These are phyloP conservation scores for Papilio elwesi DNA, from an alignment of 2,888 invertebrate species.

Conservation along the genomic window DNA sequence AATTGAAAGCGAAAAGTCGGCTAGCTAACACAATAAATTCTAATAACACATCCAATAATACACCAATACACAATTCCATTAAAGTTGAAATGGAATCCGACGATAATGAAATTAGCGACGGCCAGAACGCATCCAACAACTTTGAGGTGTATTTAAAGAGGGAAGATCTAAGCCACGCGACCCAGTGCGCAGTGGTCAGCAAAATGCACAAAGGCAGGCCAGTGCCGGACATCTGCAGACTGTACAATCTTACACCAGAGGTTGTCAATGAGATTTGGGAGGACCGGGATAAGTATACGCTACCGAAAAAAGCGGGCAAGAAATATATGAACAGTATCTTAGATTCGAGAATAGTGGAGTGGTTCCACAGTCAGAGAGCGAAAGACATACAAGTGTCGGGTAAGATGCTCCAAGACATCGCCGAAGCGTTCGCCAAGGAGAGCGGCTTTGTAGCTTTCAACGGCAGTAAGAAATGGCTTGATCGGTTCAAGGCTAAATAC, in stretches of 20 bases:
- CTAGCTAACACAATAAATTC: neutral
- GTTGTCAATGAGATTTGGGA: slow-evolving; percentile 61
- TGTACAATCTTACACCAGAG: slow-evolving; percentile 56
- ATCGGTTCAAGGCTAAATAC: slow-evolving; percentile 59
- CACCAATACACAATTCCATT: neutral
- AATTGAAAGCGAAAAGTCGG: slow-evolving; percentile 20
- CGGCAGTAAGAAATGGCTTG: slow-evolving; percentile 62
- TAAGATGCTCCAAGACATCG: slow-evolving; percentile 57
- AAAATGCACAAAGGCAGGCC: slow-evolving; percentile 61
- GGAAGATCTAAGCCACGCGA: slow-evolving; percentile 52
- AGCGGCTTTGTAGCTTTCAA: slow-evolving; percentile 58
- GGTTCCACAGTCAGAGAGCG: slow-evolving; percentile 53
- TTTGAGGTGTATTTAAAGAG: slow-evolving; percentile 41
- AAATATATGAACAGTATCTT: slow-evolving; percentile 56
- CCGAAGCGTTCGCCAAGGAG: slow-evolving; percentile 58
- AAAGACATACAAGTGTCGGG: slow-evolving; percentile 55
- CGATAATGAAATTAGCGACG: slow-evolving; percentile 18
- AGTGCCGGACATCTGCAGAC: slow-evolving; percentile 53
- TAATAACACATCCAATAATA: neutral
- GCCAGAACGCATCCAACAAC: slow-evolving; percentile 5
- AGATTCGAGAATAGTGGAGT: slow-evolving; percentile 54
- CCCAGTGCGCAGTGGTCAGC: slow-evolving; percentile 58
- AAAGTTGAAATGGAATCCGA: slow-evolving; percentile 23
- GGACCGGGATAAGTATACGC: slow-evolving; percentile 54
- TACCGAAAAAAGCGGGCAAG: slow-evolving; percentile 51